These are phyloP conservation scores for Diplazon laetatorius DNA, from an alignment of 2,888 invertebrate genomes.

Conservation along the genomic window DNA sequence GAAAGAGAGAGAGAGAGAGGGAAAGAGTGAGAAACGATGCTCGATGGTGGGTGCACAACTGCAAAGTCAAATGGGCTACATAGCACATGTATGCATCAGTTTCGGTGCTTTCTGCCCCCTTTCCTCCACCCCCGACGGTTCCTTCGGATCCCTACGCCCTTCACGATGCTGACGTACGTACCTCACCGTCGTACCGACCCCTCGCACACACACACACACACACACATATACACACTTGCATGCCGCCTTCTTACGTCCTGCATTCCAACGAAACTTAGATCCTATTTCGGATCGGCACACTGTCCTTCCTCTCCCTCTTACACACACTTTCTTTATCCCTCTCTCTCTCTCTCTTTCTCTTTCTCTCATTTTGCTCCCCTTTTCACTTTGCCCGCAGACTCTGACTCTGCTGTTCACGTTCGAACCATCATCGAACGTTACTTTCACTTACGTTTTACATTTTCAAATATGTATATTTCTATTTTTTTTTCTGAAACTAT, in stretches of 20 bases:
- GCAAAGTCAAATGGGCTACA: slow-evolving; percentile 77
- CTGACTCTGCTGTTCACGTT: no score
- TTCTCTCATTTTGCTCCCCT: not conserved
- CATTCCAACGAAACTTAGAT: slow-evolving; percentile 73
- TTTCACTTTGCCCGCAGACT: no score
- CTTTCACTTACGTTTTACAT: no score
- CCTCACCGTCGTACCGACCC: slow-evolving; percentile 35
- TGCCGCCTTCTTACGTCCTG: slow-evolving; percentile 67
- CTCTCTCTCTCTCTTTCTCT: slow-evolving; percentile 5
- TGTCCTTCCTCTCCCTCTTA: slow-evolving; percentile 69
- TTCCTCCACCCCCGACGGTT: not conserved
- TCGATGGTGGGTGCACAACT: slow-evolving; percentile 70
- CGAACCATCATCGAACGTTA: no score
- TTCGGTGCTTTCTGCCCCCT: slow-evolving; percentile 57
- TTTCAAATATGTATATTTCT: no score
- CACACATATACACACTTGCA: slow-evolving; percentile 45
- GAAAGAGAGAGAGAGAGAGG: slow-evolving; percentile 48
- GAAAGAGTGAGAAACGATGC: slow-evolving; percentile 62
- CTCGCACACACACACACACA: slow-evolving; percentile 41
- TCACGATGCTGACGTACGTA: slow-evolving; percentile 27
- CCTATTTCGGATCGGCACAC: slow-evolving; percentile 61
- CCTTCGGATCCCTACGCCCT: slow-evolving; percentile 15
- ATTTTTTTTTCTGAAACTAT: no score
- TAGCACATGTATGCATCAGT: slow-evolving; percentile 3
- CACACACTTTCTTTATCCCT: no score